phyloP scores from a whole-genome alignment of 1,140 invertebrate genomes.

The Caenorhabditis latens region DNA sequence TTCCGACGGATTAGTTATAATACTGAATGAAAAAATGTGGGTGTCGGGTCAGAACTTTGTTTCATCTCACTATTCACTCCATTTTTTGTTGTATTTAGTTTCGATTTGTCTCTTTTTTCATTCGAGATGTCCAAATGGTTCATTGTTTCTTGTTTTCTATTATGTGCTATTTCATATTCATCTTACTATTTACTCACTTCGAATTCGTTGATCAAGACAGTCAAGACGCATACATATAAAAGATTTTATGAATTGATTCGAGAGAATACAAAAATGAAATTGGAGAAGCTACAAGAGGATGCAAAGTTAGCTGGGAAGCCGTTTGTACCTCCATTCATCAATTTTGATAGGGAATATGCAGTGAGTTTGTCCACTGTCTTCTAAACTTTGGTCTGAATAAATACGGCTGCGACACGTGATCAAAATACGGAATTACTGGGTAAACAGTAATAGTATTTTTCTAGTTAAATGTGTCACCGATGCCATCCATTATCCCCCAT shows the following conservation, averaged over 20 bases:
- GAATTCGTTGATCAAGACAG: constrained; percentile 26
- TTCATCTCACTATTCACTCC: not conserved
- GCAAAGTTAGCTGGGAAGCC: constrained; percentile 4
- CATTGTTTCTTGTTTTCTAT: constrained; percentile 36
- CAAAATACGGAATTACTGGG: too few species aligned
- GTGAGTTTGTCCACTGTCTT: not conserved
- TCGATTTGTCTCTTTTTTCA: not conserved
- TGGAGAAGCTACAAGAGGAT: constrained; percentile 18
- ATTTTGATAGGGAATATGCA: constrained; percentile 37
- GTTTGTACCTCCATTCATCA: constrained; percentile 4
- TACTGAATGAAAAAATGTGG: not conserved
- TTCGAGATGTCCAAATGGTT: constrained; percentile 23
- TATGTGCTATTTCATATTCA: constrained; percentile 34
- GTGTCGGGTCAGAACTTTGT: not conserved
- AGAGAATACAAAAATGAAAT: constrained; percentile 15
- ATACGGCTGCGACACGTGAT: too few species aligned
- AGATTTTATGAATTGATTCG: constrained; percentile 29
- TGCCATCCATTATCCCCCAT: too few species aligned
- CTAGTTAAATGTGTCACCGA: too few species aligned
- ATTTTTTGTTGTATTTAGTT: constrained; percentile 9
- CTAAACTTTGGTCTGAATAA: too few species aligned
- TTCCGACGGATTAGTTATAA: not conserved
- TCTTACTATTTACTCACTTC: constrained; percentile 24
- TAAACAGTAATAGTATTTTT: too few species aligned
- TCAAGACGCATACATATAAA: constrained; percentile 15